phyloP scores from a whole-genome alignment of 2,113 vertebrate genomes.

The Pseudopipra pipra region DNA sequence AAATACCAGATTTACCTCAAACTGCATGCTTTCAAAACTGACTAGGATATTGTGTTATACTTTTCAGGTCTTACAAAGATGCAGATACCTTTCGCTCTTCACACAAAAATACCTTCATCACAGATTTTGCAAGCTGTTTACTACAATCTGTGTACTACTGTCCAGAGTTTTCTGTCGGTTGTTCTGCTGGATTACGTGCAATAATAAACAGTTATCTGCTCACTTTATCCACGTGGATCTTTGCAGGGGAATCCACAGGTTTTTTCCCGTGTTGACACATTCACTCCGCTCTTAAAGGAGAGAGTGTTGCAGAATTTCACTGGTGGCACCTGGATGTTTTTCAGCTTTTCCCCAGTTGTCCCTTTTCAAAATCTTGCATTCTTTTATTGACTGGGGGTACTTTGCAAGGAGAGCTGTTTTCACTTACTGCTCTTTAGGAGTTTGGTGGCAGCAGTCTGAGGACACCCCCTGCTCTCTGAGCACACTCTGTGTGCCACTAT shows the following conservation, averaged over 20 bases:
- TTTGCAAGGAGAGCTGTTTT: not conserved
- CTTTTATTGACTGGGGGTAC: not conserved
- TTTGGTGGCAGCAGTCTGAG: not conserved
- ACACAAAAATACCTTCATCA: conserved; percentile 51
- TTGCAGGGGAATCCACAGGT: not conserved
- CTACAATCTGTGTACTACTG: conserved; percentile 50
- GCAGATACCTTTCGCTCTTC: conserved; percentile 49
- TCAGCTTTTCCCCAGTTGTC: not conserved
- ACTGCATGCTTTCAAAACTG: conserved; percentile 65
- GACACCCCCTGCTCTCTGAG: not conserved
- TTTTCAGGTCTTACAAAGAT: conserved; percentile 69
- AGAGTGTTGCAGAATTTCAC: not conserved
- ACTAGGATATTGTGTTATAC: conserved; percentile 45
- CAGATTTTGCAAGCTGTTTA: conserved; percentile 59
- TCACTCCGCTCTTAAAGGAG: not conserved
- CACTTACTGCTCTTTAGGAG: not conserved
- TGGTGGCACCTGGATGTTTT: not conserved
- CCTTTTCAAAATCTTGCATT: accelerated
- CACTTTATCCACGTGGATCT: conserved; percentile 40
- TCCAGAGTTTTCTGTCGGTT: conserved; percentile 56
- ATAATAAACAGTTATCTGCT: conserved; percentile 75
- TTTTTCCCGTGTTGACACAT: not conserved
- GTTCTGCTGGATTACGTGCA: conserved; percentile 72
- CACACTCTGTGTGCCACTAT: not conserved
- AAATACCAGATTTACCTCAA: conserved; percentile 68